Conservation (phyloP, 2,797 vertebrate species). For the Yasuhikotakia modesta region DNA sequence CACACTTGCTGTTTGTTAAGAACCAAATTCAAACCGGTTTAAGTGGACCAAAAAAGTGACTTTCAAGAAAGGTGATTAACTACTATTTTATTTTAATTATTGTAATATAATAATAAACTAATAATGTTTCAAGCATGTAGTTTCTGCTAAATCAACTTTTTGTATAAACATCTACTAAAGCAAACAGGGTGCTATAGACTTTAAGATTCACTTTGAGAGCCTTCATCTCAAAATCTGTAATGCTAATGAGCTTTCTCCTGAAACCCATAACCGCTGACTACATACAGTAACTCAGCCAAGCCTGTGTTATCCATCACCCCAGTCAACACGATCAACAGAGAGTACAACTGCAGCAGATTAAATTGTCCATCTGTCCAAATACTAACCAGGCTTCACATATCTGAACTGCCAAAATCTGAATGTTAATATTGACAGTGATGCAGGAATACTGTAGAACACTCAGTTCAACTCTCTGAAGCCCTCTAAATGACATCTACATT, state of each 20-base stretch:
- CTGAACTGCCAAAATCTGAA: slow-evolving; percentile 11
- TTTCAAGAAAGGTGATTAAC: not conserved
- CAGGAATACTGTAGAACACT: not conserved
- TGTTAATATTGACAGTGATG: not conserved
- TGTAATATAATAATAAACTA: too few relatives aligned
- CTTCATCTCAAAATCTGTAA: slow-evolving; percentile 15
- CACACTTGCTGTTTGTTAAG: not conserved
- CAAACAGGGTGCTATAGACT: not conserved
- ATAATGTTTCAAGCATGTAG: too few relatives aligned
- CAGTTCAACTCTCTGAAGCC: not conserved
- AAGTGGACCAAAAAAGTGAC: not conserved
- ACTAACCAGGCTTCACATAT: not conserved
- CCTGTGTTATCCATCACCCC: slow-evolving; percentile 32
- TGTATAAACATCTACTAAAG: not conserved
- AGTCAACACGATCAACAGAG: slow-evolving; percentile 21
- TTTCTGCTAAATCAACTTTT: not conserved
- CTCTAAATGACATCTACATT: not conserved
- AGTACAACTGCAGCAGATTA: slow-evolving; percentile 20
- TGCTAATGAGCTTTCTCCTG: not conserved
- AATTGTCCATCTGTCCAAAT: slow-evolving; percentile 45
- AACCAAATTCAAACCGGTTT: not conserved
- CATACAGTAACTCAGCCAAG: slow-evolving; percentile 9
- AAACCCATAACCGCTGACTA: not conserved
- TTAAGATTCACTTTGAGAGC: not conserved
- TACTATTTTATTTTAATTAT: too few relatives aligned